Evolutionary conservation across 2,113 vertebrate genomes (phyloP).

Genomic region (Poecile atricapillus): DNA sequence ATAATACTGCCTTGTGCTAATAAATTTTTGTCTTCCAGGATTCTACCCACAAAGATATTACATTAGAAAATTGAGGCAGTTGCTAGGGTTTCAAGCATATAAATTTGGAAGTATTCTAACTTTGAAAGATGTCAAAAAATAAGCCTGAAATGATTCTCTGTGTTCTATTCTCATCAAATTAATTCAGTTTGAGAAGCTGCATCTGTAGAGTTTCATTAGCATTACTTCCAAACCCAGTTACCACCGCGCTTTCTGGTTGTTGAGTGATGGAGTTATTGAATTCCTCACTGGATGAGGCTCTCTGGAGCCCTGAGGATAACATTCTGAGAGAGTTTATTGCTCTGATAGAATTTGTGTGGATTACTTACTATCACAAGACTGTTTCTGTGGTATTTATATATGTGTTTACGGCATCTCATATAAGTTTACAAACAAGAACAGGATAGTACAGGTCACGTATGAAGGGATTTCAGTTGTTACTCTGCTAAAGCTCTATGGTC

Average conservation of each 20-base stretch:
- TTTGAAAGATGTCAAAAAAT: constrained; percentile 9
- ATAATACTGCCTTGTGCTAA: not conserved
- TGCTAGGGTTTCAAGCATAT: not conserved
- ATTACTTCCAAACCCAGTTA: constrained; percentile 6
- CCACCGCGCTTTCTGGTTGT: not conserved
- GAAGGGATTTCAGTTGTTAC: not conserved
- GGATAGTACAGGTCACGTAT: not conserved
- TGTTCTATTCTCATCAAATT: constrained; percentile 44
- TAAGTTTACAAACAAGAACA: constrained; percentile 54
- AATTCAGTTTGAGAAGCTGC: constrained; percentile 54
- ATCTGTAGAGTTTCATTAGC: constrained; percentile 45
- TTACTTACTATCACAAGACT: constrained; percentile 41
- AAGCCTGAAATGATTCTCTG: constrained; percentile 28
- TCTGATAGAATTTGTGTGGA: constrained; percentile 63
- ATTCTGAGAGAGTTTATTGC: constrained; percentile 37
- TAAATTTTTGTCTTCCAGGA: constrained; percentile 26
- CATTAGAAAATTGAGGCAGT: constrained; percentile 48
- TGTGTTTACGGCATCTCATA: not conserved
- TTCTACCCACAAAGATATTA: not conserved
- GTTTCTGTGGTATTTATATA: constrained; percentile 60
- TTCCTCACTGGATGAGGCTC: constrained; percentile 20
- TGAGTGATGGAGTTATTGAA: constrained; percentile 12
- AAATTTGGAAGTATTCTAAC: constrained; percentile 39
- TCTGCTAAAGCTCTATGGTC: not conserved
- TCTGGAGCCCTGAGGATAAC: constrained; percentile 3